Percentiles rank a stretch among this genome's conserved stretches.
phyloP scores from a whole-genome alignment of 2,797 vertebrate genomes.

The Sebastes elongatus region DNA sequence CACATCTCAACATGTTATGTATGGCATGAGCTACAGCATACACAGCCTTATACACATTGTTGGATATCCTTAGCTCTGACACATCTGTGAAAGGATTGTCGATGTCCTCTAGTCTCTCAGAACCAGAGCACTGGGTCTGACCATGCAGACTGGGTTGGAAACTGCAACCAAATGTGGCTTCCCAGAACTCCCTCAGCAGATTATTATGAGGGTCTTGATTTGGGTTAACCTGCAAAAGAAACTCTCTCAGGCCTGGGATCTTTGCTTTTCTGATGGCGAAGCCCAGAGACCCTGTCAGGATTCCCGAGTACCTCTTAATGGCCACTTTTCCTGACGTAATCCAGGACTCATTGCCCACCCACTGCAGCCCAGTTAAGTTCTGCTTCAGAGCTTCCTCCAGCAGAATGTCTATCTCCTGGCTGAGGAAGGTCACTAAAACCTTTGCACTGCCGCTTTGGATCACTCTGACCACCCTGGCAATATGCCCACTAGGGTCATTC shows the following conservation, averaged over 20 bases:
- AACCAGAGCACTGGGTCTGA: constrained; percentile 71
- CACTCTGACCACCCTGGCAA: constrained; percentile 69
- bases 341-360: constrained; percentile 85
- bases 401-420: constrained; percentile 77
- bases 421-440: constrained; percentile 80
- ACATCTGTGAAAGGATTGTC: constrained; percentile 79
- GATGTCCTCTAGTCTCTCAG: constrained; percentile 72
- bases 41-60: constrained; percentile 83
- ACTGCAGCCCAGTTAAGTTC: constrained; percentile 81
- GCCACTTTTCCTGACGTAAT: constrained; percentile 77
- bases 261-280: constrained; percentile 77
- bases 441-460: constrained; percentile 75
- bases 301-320: constrained; percentile 56
- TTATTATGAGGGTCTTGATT: constrained; percentile 62
- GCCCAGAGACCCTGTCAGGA: constrained; percentile 79
- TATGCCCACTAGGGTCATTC: constrained; percentile 65
- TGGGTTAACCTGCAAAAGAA: constrained; percentile 77
- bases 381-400: constrained; percentile 78
- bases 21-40: constrained; percentile 79
- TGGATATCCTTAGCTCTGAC: constrained; percentile 81
- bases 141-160: constrained; percentile 40
- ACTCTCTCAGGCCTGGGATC: constrained; percentile 77
- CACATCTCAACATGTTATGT: constrained; percentile 70
- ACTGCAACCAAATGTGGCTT: constrained; percentile 76
- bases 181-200: constrained; percentile 82